Percentiles rank a stretch among this genome's conserved stretches.
These are phyloP conservation scores for Melanostoma mellinum DNA, from an alignment of 2,888 invertebrate genomes.

Conservation along the genomic window DNA sequence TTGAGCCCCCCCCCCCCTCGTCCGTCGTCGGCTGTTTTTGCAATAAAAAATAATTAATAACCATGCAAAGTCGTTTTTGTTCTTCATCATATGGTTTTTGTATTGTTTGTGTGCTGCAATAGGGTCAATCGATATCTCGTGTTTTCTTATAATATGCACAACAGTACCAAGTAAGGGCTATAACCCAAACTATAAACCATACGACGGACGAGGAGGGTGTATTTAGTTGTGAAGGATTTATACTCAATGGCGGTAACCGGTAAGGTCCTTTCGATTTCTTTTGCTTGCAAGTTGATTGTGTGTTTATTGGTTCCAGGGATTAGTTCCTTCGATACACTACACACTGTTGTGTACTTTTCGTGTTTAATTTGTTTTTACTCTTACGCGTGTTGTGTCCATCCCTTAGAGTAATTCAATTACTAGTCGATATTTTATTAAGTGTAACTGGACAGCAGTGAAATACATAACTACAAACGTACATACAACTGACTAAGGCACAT, in stretches of 20 bases:
- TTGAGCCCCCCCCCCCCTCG: conserved; percentile 7
- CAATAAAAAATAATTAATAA: conserved; percentile 71
- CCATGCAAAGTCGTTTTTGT: conserved; percentile 55
- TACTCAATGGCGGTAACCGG: background rate
- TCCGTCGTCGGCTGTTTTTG: conserved; percentile 40
- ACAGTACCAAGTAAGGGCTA: background rate
- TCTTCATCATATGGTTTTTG: conserved; percentile 3
- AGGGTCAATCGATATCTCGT: conserved; percentile 68
- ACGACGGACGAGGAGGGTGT: background rate
- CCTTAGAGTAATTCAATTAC: conserved; percentile 61
- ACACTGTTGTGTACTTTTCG: conserved; percentile 16
- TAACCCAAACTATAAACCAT: background rate
- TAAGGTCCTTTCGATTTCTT: conserved; percentile 54
- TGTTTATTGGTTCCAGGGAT: conserved; percentile 50
- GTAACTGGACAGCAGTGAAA: conserved; percentile 32
- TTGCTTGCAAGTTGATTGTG: conserved; percentile 21
- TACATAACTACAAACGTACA: conserved; percentile 5
- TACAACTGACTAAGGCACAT: too few species aligned
- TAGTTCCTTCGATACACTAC: conserved; percentile 36
- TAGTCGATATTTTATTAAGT: conserved; percentile 69
- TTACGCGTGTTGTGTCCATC: conserved; percentile 40
- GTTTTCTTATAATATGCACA: background rate
- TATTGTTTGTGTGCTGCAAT: conserved; percentile 49
- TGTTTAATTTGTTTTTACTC: conserved; percentile 67
- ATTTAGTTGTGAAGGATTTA: conserved; percentile 33